Percentiles rank a stretch among this genome's conserved stretches.
These are phyloP conservation scores for Macrotis lagotis DNA, from an alignment of 2,113 vertebrate species.

Conservation along the genomic window DNA sequence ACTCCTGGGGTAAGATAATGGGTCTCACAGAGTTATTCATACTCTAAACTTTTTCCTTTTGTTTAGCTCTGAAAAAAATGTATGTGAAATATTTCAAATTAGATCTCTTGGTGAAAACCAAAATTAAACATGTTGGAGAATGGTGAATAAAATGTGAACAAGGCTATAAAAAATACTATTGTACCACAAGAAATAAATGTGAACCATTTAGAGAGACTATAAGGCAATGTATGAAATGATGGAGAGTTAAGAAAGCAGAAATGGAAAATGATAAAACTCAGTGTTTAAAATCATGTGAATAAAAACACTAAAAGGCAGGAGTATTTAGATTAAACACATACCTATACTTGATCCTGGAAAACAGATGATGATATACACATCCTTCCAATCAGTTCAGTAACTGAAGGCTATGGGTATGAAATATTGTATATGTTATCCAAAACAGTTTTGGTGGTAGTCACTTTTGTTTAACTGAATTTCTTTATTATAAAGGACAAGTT, in stretches of 20 bases:
- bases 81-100: not conserved
- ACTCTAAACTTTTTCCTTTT: not conserved
- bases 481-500: not conserved
- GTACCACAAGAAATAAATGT: not conserved
- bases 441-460: not conserved
- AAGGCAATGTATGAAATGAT: not conserved
- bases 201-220: not conserved
- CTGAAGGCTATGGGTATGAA: not conserved
- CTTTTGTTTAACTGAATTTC: not conserved
- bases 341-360: not conserved
- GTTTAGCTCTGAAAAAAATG: not conserved
- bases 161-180: not conserved
- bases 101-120: not conserved
- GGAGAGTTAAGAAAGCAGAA: not conserved
- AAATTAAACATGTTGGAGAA: not conserved
- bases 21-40: not conserved
- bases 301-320: not conserved
- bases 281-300: not conserved
- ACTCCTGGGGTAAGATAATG: not conserved
- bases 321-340: not conserved
- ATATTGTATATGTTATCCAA: not conserved
- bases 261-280: not conserved
- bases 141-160: not conserved
- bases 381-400: not conserved
- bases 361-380: not conserved